phyloP scores from a whole-genome alignment of 2,797 vertebrate species.

The Myiothlypis coronata region DNA sequence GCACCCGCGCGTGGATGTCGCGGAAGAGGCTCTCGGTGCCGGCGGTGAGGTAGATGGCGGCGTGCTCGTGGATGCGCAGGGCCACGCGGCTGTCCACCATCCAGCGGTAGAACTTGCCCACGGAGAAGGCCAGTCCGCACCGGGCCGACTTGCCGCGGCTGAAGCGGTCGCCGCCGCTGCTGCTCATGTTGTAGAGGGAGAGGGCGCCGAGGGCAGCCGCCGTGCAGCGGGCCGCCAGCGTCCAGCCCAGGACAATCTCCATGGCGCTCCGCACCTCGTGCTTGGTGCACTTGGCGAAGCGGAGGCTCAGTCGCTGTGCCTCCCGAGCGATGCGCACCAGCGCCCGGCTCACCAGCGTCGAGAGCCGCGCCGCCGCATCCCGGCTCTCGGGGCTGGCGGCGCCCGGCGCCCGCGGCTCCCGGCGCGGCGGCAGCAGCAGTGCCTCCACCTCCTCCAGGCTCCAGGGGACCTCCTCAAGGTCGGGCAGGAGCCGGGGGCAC shows the following conservation, averaged over 20 bases:
- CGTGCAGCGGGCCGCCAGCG: conserved; percentile 84
- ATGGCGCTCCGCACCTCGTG: conserved; percentile 94
- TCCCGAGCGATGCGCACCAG: conserved; percentile 90
- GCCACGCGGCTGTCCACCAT: conserved; percentile 94
- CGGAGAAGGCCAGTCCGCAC: conserved; percentile 90
- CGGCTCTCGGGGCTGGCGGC: background rate
- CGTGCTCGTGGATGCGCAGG: conserved; percentile 91
- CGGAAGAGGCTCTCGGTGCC: conserved; percentile 92
- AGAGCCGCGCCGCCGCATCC: conserved; percentile 84
- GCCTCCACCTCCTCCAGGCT: conserved; percentile 91
- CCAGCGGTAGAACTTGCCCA: conserved; percentile 96
- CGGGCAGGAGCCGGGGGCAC: conserved; percentile 94
- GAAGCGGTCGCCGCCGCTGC: conserved; percentile 90
- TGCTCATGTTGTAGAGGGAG: conserved; percentile 94
- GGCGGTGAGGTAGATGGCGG: conserved; percentile 93
- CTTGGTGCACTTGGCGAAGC: conserved; percentile 95
- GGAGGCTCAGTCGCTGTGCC: conserved; percentile 91
- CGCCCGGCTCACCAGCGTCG: conserved; percentile 86
- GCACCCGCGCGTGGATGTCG: conserved; percentile 81
- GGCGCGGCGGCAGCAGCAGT: conserved; percentile 80
- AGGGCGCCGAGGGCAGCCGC: conserved; percentile 86
- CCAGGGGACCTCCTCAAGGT: conserved; percentile 98
- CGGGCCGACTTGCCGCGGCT: conserved; percentile 89
- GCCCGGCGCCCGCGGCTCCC: conserved; percentile 60
- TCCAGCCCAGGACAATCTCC: conserved; percentile 90